phyloP scores from a whole-genome alignment of 2,888 invertebrate species.

The Operophtera brumata region DNA sequence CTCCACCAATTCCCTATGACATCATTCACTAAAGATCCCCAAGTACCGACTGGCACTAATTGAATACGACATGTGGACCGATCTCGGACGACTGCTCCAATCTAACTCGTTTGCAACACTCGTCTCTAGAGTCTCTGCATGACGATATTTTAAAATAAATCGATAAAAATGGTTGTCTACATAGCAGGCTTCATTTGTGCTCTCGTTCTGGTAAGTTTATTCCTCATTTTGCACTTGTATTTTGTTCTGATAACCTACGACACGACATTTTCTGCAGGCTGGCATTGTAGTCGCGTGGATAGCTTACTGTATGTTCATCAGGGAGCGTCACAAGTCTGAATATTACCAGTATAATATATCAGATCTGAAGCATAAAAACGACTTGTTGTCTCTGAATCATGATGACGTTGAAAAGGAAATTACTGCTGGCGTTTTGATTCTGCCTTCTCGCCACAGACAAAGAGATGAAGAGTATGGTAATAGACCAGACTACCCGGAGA shows the following conservation, averaged over 20 bases:
- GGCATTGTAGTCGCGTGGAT: conserved; percentile 62
- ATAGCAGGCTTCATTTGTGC: conserved; percentile 66
- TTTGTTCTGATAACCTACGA: background rate
- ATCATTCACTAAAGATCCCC: conserved; percentile 63
- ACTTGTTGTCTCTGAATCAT: conserved; percentile 45
- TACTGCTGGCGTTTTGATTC: conserved; percentile 59
- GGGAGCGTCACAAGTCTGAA: conserved; percentile 65
- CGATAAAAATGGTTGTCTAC: conserved; percentile 57
- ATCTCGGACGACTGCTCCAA: conserved; percentile 52
- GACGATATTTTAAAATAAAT: conserved; percentile 24
- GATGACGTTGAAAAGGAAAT: conserved; percentile 42
- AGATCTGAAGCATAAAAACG: conserved; percentile 55
- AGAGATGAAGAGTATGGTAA: conserved; percentile 55
- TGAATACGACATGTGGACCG: conserved; percentile 55
- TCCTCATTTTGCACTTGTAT: conserved; percentile 11
- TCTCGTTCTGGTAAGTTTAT: conserved; percentile 63
- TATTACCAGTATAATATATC: conserved; percentile 58
- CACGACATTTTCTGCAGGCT: conserved; percentile 49
- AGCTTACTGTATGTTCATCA: conserved; percentile 70
- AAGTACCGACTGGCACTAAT: conserved; percentile 65
- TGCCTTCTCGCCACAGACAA: conserved; percentile 62
- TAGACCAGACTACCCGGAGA: conserved; percentile 71
- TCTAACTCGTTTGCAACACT: conserved; percentile 60
- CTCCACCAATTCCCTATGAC: conserved; percentile 61
- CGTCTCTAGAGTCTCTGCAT: conserved; percentile 51